Evolutionary conservation across 2,113 vertebrate species (phyloP).

Genomic region (Stigmatopora nigra): DNA sequence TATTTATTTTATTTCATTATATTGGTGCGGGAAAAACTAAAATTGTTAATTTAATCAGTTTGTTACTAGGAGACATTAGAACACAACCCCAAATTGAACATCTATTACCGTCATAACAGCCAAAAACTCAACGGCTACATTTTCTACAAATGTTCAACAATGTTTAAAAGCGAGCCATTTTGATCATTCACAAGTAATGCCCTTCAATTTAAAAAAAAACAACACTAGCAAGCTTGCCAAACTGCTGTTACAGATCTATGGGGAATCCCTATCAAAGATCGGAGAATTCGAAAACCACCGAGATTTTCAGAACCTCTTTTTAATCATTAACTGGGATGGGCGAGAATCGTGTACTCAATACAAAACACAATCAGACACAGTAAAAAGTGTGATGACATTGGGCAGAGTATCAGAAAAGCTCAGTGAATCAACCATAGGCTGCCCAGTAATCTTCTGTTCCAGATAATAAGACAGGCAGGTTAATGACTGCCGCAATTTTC

Average conservation of each 20-base stretch:
- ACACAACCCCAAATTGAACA: no score
- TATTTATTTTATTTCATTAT: no score
- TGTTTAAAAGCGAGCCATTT: conserved; percentile 5
- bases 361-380: conserved; percentile 12
- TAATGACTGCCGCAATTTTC: conserved; percentile 52
- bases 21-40: no score
- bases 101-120: no score
- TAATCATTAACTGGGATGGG: conserved; percentile 19
- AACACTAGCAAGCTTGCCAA: conserved; percentile 1
- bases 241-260: conserved; percentile 1
- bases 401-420: conserved; percentile 40
- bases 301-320: conserved; percentile 11
- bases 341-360: conserved; percentile 12
- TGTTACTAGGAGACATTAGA: no score
- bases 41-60: no score
- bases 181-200: neutral
- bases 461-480: conserved; percentile 56
- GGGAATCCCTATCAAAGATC: conserved; percentile 16
- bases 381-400: conserved; percentile 27
- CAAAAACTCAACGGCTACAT: neutral
- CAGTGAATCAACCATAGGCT: conserved; percentile 42
- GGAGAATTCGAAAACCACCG: conserved; percentile 14
- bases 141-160: conserved; percentile 1
- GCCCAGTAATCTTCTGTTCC: conserved; percentile 55
- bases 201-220: conserved; percentile 7